A percentile compares a stretch with the other conserved stretches of the same genome.
These are phyloP conservation scores for Lobophora halterata DNA, from an alignment of 2,888 invertebrate genomes.

Conservation along the genomic window DNA sequence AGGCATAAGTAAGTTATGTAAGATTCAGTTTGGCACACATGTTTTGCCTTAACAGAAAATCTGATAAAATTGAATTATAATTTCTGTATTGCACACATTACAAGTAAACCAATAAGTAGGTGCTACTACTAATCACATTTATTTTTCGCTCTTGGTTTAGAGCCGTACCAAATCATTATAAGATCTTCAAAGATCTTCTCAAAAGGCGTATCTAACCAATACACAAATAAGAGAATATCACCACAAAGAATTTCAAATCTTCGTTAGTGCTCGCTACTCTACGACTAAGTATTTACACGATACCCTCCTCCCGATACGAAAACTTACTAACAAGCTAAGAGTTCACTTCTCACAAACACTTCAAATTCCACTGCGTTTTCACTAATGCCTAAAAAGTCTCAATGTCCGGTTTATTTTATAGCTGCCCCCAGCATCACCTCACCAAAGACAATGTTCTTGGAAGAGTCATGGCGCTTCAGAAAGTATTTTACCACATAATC, in stretches of 20 bases:
- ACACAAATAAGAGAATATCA: slow-evolving; percentile 43
- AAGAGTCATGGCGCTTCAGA: slow-evolving; percentile 39
- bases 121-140: neutral
- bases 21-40: slow-evolving; percentile 13
- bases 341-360: slow-evolving; percentile 52
- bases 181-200: slow-evolving; percentile 8
- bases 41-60: slow-evolving; percentile 11
- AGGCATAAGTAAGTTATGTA: too few relatives aligned
- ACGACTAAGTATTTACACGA: slow-evolving; percentile 59
- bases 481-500: slow-evolving; percentile 10
- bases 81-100: slow-evolving; percentile 11
- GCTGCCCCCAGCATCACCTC: slow-evolving; percentile 62
- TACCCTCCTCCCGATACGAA: slow-evolving; percentile 54
- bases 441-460: slow-evolving; percentile 74
- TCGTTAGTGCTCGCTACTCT: slow-evolving; percentile 58
- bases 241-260: slow-evolving; percentile 70
- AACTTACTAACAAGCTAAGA: slow-evolving; percentile 36
- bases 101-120: neutral
- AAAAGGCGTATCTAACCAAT: slow-evolving; percentile 31
- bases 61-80: neutral
- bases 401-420: slow-evolving; percentile 32
- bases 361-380: slow-evolving; percentile 43
- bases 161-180: too few relatives aligned
- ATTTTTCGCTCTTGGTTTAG: too few relatives aligned
- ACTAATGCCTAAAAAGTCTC: slow-evolving; percentile 41